Percentiles rank a stretch among this genome's conserved stretches.
Evolutionary conservation across 1,140 invertebrate species (phyloP).

Genomic region (Nasonia longicornis): DNA sequence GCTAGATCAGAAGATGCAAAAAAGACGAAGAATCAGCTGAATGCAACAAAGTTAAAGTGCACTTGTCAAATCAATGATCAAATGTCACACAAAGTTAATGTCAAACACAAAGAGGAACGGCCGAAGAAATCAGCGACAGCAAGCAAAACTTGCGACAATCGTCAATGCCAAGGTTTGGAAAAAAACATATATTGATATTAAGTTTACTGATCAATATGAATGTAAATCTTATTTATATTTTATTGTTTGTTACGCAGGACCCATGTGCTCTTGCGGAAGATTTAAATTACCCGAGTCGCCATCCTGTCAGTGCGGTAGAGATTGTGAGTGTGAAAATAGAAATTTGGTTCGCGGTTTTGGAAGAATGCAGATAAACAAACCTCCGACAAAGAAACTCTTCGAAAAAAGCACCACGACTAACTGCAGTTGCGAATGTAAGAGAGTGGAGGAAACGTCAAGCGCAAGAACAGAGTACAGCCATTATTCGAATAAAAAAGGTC

Average conservation of each 20-base stretch:
- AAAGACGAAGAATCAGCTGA: conserved; percentile 64
- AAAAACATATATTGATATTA: not conserved
- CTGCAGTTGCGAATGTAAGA: conserved; percentile 17
- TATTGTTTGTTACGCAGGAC: conserved; percentile 6
- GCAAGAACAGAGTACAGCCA: not conserved
- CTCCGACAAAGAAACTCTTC: conserved; percentile 17
- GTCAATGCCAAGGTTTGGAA: conserved; percentile 28
- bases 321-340: conserved; percentile 48
- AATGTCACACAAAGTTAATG: not conserved
- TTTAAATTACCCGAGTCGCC: not conserved
- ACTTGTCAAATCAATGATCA: conserved; percentile 42
- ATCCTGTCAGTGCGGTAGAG: conserved; percentile 46
- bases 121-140: not conserved
- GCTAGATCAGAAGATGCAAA: conserved; percentile 51
- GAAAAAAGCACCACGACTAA: not conserved
- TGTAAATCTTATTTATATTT: not conserved
- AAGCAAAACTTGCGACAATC: not conserved
- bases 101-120: not conserved
- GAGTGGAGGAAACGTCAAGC: not conserved
- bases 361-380: conserved; percentile 17
- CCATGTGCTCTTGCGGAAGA: not conserved
- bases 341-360: conserved; percentile 26
- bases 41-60: conserved; percentile 58
- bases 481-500: conserved; percentile 7
- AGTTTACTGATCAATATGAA: not conserved